These are phyloP conservation scores for Planococcus citri DNA, from an alignment of 1,140 invertebrate species.

Conservation along the genomic window DNA sequence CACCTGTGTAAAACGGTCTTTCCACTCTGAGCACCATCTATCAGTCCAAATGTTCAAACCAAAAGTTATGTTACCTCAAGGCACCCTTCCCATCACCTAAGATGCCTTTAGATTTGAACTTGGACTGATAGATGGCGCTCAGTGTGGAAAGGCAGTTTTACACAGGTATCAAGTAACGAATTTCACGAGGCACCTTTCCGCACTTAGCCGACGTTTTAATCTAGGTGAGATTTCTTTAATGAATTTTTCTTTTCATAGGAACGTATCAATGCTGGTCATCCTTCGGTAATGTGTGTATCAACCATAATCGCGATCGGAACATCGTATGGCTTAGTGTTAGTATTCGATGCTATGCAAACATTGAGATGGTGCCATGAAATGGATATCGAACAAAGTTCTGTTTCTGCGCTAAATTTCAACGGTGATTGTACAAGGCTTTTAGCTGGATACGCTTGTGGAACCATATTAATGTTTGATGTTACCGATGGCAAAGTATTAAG, in stretches of 20 bases:
- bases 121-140: no score
- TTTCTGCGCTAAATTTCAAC: slow-evolving; percentile 62
- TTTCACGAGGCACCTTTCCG: no score
- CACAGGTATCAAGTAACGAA: no score
- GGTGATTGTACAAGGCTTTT: slow-evolving; percentile 71
- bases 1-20: no score
- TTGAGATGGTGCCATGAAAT: slow-evolving; percentile 53
- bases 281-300: slow-evolving; percentile 64
- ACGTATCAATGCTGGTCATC: slow-evolving; percentile 73
- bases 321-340: slow-evolving; percentile 77
- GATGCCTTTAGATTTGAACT: no score
- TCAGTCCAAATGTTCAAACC: no score
- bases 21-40: no score
- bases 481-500: slow-evolving; percentile 61
- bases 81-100: no score
- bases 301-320: slow-evolving; percentile 80
- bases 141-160: no score
- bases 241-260: slow-evolving; percentile 45
- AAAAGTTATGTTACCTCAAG: no score
- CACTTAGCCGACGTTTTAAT: no score
- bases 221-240: background rate
- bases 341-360: slow-evolving; percentile 74
- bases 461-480: slow-evolving; percentile 72
- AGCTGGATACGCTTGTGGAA: slow-evolving; percentile 74
- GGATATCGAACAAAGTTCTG: slow-evolving; percentile 60